Evolutionary conservation across 2,888 invertebrate species (phyloP), one percentile per base, ranked within the genome.

Genomic region (Morpho achilles): DNA sequence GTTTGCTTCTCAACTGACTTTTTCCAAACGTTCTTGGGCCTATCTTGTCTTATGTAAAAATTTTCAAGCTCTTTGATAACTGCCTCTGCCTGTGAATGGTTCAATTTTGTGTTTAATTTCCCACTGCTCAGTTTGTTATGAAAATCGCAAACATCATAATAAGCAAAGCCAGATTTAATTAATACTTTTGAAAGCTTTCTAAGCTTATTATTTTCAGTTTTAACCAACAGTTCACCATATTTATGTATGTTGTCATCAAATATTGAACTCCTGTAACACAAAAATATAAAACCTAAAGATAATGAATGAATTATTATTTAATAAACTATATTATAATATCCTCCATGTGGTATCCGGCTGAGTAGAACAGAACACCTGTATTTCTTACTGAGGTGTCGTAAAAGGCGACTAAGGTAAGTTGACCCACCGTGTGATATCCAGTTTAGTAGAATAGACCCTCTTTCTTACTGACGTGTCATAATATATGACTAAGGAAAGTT

Each of bases 191-290:
- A 71, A 3, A 83, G 53, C 10, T 69, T 69, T 4, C 72, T 64
- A 0, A 62, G 9, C 39, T 69, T 64, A 0, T 76, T 79, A 8
- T 76, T 67, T 2, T 57, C 60, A 22, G 66, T 69, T 56, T 72
- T 69, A 4, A 82, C 60, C 0, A 73, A 61, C 32, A 89, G 55
- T n/a, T 87, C 83, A 0, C 88, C 88, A 68, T 77, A 88, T 69
- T 82, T 84, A 63, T 87, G 84, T 7, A 79, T 69, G 60, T 80
- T 84, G 52, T 78, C 73, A 50, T 84, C 77, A 53, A 88, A 87
- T 46, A 87, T 79, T 3, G 88, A 80, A n/a, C 69, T 66, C 59
- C 87, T 87, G 73, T 22, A 75, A 77, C 45, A 56, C 62, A 42
- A 8, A 9, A 45, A 45, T 45, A 10, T n/a, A 49, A 6, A 48